Evolutionary conservation across 2,888 invertebrate genomes (phyloP).

Genomic region (Ectemnius cavifrons): DNA sequence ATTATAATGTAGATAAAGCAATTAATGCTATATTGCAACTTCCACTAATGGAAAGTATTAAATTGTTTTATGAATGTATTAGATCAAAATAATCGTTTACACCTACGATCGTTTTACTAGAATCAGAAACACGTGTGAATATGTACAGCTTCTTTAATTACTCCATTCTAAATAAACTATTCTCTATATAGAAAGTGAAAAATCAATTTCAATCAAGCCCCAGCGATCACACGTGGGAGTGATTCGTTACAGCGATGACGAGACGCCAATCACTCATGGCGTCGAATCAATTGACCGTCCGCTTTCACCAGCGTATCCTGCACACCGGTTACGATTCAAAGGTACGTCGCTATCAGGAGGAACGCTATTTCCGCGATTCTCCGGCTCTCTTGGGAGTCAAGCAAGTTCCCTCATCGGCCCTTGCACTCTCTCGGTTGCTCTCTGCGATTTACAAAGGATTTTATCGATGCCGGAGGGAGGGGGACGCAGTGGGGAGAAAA

Average conservation of each 20-base stretch:
- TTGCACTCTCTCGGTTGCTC: conserved; percentile 6
- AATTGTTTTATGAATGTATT: too few species aligned
- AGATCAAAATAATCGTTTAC: too few species aligned
- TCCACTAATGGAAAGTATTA: too few species aligned
- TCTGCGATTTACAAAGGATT: not conserved
- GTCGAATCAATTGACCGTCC: conserved; percentile 1
- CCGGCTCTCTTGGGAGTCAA: not conserved
- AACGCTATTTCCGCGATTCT: not conserved
- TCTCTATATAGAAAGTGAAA: too few species aligned
- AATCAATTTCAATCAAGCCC: not conserved
- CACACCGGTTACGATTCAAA: not conserved
- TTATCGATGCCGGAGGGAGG: not conserved
- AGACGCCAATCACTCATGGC: not conserved
- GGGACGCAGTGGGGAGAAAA: not conserved
- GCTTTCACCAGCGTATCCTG: not conserved
- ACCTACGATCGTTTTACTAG: too few species aligned
- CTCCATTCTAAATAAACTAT: too few species aligned
- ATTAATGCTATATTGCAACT: too few species aligned
- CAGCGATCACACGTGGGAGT: not conserved
- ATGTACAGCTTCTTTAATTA: too few species aligned
- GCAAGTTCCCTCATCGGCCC: not conserved
- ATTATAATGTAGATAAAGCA: too few species aligned
- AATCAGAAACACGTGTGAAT: too few species aligned
- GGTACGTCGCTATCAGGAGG: not conserved
- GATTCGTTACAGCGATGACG: not conserved